Evolutionary conservation across 2,113 vertebrate species (phyloP).

Genomic region (Engystomops pustulosus): DNA sequence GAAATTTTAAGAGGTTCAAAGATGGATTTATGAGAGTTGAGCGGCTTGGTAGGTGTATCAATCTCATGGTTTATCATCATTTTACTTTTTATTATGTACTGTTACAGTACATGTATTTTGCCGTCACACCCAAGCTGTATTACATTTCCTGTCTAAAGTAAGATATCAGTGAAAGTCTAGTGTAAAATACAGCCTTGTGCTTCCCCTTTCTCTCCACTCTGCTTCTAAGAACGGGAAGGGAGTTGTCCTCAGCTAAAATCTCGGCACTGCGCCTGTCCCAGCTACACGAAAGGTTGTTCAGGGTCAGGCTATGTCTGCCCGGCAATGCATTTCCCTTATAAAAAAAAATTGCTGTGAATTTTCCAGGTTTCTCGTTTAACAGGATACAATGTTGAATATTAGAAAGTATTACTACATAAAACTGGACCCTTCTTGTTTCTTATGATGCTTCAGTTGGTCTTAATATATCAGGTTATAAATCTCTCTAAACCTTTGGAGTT

Average conservation of each 20-base stretch:
- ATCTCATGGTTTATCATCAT: slow-evolving; percentile 15
- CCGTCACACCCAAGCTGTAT: slow-evolving; percentile 51
- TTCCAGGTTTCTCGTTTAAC: slow-evolving; percentile 38
- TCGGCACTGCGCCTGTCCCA: slow-evolving; percentile 54
- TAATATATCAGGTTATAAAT: neutral
- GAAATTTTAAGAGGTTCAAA: slow-evolving; percentile 12
- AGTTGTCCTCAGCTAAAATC: slow-evolving; percentile 56
- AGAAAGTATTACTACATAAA: slow-evolving; percentile 31
- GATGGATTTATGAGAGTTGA: slow-evolving; percentile 20
- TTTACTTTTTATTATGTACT: slow-evolving; percentile 43
- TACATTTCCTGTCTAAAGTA: slow-evolving; percentile 50
- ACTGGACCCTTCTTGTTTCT: neutral
- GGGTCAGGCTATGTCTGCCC: slow-evolving; percentile 52
- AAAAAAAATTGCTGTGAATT: slow-evolving; percentile 30
- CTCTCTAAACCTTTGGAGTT: neutral
- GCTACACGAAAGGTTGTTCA: slow-evolving; percentile 54
- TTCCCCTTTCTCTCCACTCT: slow-evolving; percentile 44
- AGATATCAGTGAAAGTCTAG: slow-evolving; percentile 46
- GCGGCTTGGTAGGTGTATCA: slow-evolving; percentile 9
- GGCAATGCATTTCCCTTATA: neutral
- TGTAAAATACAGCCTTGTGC: slow-evolving; percentile 33
- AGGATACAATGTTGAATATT: slow-evolving; percentile 34
- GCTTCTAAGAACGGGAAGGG: slow-evolving; percentile 58
- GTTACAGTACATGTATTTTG: slow-evolving; percentile 47
- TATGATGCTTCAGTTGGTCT: neutral